Evolutionary conservation across 2,888 invertebrate genomes (phyloP).

Genomic region (Carabus problematicus): DNA sequence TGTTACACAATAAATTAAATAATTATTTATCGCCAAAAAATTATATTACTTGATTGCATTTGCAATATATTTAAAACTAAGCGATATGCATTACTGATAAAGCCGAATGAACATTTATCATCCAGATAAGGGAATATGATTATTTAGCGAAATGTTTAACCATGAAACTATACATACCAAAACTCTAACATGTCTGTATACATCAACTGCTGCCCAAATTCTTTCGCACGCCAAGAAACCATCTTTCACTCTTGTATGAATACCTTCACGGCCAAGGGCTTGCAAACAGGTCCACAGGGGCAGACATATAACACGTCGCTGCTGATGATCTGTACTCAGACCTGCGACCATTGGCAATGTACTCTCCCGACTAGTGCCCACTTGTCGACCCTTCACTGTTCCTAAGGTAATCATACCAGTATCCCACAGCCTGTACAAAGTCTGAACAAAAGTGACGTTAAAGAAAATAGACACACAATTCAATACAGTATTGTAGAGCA

Average conservation of each 20-base stretch:
- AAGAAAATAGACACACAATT: constrained; percentile 2
- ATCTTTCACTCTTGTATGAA: constrained; percentile 73
- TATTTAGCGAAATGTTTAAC: no score
- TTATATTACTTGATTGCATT: neutral
- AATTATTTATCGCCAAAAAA: neutral
- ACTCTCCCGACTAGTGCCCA: constrained; percentile 62
- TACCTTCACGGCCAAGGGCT: constrained; percentile 74
- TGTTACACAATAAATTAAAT: neutral
- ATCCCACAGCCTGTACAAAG: constrained; percentile 59
- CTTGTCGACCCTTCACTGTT: constrained; percentile 53
- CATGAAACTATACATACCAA: constrained; percentile 65
- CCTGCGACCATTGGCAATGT: constrained; percentile 69
- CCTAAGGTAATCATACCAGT: constrained; percentile 53
- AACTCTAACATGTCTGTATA: constrained; percentile 72
- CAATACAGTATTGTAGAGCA: no score
- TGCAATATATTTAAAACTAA: neutral
- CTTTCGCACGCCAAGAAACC: constrained; percentile 78
- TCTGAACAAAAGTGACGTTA: constrained; percentile 48
- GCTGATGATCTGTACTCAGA: constrained; percentile 60
- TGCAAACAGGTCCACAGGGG: constrained; percentile 86
- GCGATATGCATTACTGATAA: no score
- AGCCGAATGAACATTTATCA: no score
- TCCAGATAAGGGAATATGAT: no score
- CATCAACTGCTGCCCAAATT: constrained; percentile 66
- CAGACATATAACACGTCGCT: constrained; percentile 74